phyloP scores from a whole-genome alignment of 2,888 invertebrate genomes.

The Erpobdella octoculata region DNA sequence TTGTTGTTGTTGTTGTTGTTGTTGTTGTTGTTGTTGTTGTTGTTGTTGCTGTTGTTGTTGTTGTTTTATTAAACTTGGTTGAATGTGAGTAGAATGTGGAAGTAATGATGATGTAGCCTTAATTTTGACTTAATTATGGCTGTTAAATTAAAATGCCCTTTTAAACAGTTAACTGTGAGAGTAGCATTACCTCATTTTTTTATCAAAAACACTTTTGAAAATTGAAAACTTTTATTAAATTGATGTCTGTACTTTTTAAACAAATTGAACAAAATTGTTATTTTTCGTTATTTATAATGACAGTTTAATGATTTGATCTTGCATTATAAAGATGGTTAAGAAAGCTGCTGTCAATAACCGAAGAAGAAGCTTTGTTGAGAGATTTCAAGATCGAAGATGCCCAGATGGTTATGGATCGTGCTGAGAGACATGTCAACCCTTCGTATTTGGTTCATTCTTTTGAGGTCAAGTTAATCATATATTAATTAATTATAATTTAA shows the following conservation, averaged over 20 bases:
- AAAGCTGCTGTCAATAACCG: background rate
- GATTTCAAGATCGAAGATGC: constrained; percentile 14
- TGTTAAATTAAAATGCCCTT: too few relatives aligned
- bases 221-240: background rate
- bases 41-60: background rate
- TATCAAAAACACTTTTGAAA: background rate
- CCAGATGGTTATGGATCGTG: background rate
- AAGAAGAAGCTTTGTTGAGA: background rate
- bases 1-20: background rate
- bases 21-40: background rate
- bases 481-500: too few relatives aligned
- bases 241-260: background rate
- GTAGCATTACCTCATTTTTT: background rate
- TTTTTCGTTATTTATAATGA: too few relatives aligned
- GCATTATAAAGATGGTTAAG: constrained; percentile 5
- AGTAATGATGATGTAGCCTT: too few relatives aligned
- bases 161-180: too few relatives aligned
- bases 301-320: background rate
- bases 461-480: constrained; percentile 19
- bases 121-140: too few relatives aligned
- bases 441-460: constrained; percentile 16
- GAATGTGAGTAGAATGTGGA: too few relatives aligned
- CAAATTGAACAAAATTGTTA: too few relatives aligned
- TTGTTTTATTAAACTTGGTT: too few relatives aligned
- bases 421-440: background rate